Base-by-base conservation (phyloP, 2,113 vertebrate species). In the Neodon shergylaensis region DNA sequence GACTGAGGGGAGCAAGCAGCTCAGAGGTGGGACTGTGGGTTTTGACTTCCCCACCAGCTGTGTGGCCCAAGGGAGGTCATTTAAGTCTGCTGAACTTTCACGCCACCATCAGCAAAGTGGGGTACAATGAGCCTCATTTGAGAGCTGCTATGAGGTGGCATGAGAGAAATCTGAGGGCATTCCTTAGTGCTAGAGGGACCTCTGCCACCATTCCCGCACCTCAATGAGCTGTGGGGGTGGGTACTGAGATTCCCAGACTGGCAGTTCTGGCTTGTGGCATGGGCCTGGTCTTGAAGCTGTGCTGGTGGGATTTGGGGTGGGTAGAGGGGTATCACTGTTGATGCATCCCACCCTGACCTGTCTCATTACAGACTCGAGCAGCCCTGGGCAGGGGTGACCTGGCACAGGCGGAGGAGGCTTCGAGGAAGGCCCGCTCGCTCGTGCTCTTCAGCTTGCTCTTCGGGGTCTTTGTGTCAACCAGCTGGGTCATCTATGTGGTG, bases 371-470 rank as follows among this genome's bases (percentile, higher is more conserved):
- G 99, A 98, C 98, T 0, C 98, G 99, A 0, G 95, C 98, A 0
- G 99, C 99, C 0, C 93, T 99, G 44, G 21, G 97, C 90, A 96
- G 99, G 0, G 99, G 99, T 0, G 98, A 99, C 95, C 7, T 98
- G 87, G 94, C 89, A 10, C 98, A 98, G 90, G 99, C 98, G 0
- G 96, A 97, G 19, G 95, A 84, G 47, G 97, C 99, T 0, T 99
- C 99, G 3, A 97, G 65, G 73, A 99, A 98, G 94, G 98, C 99
- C 0, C 98, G 98, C 47, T 93, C 92, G 0, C 97, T 99, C 2
- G 97, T 99, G 14, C 96, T 99, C 94, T 98, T 99, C 98, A 99
- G 99, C 95, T 96, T 99, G 81, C 95, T 99, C 84, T 98, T 99
- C 0, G 99, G 99, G 0, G 61, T 99, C 81, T 98, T 99, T 0